Conservation (phyloP, 2,888 invertebrate genomes). For the Athalia rosae region DNA sequence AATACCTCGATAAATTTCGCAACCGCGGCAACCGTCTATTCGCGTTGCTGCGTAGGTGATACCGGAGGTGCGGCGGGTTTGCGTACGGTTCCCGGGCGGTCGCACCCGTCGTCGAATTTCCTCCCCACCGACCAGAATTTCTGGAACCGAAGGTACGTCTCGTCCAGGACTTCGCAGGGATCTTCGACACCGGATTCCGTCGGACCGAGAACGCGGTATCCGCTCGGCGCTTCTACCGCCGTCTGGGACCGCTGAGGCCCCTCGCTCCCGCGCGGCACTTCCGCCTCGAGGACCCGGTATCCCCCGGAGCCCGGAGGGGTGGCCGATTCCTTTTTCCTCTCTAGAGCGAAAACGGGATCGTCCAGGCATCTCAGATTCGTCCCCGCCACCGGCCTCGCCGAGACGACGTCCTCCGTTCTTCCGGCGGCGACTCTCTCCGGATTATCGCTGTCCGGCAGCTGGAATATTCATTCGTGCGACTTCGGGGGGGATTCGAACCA, state of each 20-base stretch:
- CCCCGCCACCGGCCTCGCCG: conserved; percentile 73
- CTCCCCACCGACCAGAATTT: conserved; percentile 84
- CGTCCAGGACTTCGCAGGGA: conserved; percentile 86
- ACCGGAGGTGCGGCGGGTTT: no score
- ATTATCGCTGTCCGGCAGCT: conserved; percentile 3
- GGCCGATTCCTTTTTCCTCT: conserved; percentile 63
- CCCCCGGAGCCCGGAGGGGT: conserved; percentile 72
- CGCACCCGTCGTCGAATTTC: conserved; percentile 59
- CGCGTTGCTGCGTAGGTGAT: no score
- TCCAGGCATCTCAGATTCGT: conserved; percentile 76
- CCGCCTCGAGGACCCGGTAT: conserved; percentile 77
- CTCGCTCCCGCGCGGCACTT: conserved; percentile 65
- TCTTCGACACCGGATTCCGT: no score
- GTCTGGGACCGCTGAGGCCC: conserved; percentile 51
- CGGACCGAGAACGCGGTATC: conserved; percentile 72
- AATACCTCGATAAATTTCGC: no score
- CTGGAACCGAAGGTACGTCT: conserved; percentile 88
- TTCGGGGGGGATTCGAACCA: not conserved
- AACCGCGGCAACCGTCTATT: no score
- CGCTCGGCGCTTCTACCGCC: no score
- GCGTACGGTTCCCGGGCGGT: not conserved
- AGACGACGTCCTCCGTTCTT: conserved; percentile 48
- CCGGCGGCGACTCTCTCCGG: conserved; percentile 51
- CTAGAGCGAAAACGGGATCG: conserved; percentile 76
- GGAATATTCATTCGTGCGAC: not conserved